Conservation (phyloP, 2,888 invertebrate genomes). For the Eumacrocentrus americanus region DNA sequence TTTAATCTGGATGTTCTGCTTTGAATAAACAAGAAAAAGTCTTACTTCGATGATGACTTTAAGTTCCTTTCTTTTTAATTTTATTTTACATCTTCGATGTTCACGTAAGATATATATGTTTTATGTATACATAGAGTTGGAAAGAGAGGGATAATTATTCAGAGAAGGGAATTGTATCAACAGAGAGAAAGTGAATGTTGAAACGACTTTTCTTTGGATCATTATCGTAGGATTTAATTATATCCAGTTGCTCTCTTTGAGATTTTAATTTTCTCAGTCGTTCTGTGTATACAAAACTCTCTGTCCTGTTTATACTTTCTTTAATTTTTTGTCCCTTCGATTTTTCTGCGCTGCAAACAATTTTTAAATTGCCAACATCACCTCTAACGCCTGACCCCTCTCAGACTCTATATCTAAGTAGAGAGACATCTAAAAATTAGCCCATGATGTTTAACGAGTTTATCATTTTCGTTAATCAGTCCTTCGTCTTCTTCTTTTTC, state of each 20-base stretch:
- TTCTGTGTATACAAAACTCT: neutral
- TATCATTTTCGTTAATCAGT: constrained; percentile 44
- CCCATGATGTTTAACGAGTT: neutral
- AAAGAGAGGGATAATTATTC: neutral
- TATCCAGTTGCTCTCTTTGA: constrained; percentile 50
- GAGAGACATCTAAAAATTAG: neutral
- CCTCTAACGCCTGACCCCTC: neutral
- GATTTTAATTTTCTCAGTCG: constrained; percentile 46
- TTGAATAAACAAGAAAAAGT: too few species aligned
- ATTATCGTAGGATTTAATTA: constrained; percentile 56
- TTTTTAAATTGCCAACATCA: too few species aligned
- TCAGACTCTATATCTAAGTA: neutral
- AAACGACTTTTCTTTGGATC: constrained; percentile 48
- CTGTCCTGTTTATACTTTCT: constrained; percentile 3
- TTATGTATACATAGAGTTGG: too few species aligned
- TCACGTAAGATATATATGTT: too few species aligned
- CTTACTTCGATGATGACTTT: too few species aligned
- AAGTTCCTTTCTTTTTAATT: too few species aligned
- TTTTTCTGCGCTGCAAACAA: too few species aligned
- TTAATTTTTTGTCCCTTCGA: too few species aligned
- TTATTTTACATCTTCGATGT: too few species aligned
- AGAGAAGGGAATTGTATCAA: neutral
- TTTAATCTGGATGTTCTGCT: too few species aligned
- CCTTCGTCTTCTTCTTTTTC: constrained; percentile 16
- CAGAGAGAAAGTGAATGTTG: neutral